Evolutionary conservation across 1,140 invertebrate species (phyloP).

Genomic region (Drosophila oshimai): DNA sequence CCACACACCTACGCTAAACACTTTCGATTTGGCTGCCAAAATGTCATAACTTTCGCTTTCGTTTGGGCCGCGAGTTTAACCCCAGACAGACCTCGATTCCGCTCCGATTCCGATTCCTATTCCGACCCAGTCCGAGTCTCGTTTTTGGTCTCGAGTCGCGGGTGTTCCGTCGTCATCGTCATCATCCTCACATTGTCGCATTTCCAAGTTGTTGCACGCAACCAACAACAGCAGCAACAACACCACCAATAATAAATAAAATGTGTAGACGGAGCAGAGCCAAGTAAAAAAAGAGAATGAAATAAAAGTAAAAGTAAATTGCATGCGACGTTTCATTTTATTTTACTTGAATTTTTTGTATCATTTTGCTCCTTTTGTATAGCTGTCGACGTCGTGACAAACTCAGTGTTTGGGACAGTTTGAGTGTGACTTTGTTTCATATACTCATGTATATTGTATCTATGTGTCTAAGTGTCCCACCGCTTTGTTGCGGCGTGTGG

Average conservation of each 20-base stretch:
- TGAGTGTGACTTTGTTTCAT: constrained; percentile 50
- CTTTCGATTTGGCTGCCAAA: constrained; percentile 64
- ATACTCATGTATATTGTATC: too few species aligned
- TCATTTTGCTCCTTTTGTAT: constrained; percentile 49
- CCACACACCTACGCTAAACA: constrained; percentile 31
- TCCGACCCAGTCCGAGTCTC: constrained; percentile 33
- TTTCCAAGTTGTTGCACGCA: constrained; percentile 64
- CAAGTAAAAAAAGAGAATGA: constrained; percentile 24
- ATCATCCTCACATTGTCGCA: constrained; percentile 20
- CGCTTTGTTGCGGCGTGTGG: constrained; percentile 32
- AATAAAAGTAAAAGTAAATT: constrained; percentile 73
- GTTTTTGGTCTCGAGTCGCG: too few species aligned
- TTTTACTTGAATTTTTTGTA: constrained; percentile 3
- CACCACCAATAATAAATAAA: constrained; percentile 31
- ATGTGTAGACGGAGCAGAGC: constrained; percentile 24
- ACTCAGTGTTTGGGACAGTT: constrained; percentile 60
- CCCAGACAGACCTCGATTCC: constrained; percentile 11
- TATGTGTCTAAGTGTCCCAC: too few species aligned
- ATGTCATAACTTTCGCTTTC: constrained; percentile 77
- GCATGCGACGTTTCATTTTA: constrained; percentile 57
- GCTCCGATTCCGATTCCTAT: constrained; percentile 2
- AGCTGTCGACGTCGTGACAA: constrained; percentile 57
- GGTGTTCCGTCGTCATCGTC: constrained; percentile 3
- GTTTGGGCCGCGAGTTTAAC: constrained; percentile 20
- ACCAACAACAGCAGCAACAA: constrained; percentile 24